phyloP scores from a whole-genome alignment of 2,797 vertebrate genomes.

The Micrastur ruficollis region DNA sequence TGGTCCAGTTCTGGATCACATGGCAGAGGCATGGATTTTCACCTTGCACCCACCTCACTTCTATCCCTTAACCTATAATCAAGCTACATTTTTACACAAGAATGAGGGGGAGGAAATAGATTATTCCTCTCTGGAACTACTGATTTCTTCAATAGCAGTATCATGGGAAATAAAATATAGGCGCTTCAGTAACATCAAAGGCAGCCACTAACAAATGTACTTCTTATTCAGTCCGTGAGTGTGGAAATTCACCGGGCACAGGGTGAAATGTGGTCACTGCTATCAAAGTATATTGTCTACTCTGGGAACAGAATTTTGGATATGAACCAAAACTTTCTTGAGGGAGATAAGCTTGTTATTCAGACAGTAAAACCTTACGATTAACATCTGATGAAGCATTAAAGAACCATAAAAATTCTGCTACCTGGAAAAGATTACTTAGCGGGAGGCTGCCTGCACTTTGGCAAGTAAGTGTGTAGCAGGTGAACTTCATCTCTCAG shows the following conservation, averaged over 20 bases:
- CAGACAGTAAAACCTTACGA: conserved; percentile 24
- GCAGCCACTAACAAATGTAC: neutral
- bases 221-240: neutral
- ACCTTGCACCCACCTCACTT: neutral
- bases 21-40: neutral
- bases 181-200: neutral
- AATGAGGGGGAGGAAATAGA: neutral
- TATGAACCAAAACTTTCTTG: conserved; percentile 29
- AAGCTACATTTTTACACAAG: neutral
- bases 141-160: neutral
- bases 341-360: conserved; percentile 36
- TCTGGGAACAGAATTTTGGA: conserved; percentile 14
- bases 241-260: neutral
- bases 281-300: conserved; percentile 26
- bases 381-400: conserved; percentile 51
- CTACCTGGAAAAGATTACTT: conserved; percentile 25
- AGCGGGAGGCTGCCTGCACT: neutral
- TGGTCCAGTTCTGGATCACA: neutral
- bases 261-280: conserved; percentile 8
- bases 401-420: conserved; percentile 34
- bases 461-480: neutral
- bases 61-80: neutral
- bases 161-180: neutral
- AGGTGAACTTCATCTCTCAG: neutral
- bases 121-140: neutral